phyloP scores from a whole-genome alignment of 2,113 vertebrate species.

The Anarhynchus alexandrinus region DNA sequence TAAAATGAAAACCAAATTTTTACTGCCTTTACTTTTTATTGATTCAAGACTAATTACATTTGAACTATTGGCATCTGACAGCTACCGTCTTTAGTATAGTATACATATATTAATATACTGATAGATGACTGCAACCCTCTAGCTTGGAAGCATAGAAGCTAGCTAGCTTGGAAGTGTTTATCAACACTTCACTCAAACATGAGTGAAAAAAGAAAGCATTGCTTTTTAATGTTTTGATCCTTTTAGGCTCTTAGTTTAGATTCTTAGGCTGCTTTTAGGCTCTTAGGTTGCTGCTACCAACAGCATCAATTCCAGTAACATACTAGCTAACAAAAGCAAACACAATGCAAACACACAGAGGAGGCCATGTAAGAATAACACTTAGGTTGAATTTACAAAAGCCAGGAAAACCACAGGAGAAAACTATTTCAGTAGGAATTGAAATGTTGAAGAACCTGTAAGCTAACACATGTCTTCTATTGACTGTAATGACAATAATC shows the following conservation, averaged over 20 bases:
- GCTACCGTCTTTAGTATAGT: background rate
- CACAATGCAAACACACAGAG: background rate
- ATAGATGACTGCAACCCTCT: background rate
- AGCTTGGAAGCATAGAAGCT: background rate
- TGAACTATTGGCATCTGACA: background rate
- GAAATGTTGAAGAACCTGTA: background rate
- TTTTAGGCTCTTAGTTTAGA: background rate
- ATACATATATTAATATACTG: background rate
- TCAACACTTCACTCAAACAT: background rate
- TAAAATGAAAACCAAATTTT: background rate
- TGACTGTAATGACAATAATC: background rate
- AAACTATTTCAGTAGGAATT: background rate
- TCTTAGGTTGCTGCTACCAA: background rate
- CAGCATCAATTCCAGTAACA: background rate
- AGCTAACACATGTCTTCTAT: background rate
- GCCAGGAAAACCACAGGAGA: background rate
- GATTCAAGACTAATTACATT: background rate
- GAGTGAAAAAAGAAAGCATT: background rate
- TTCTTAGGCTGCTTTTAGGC: background rate
- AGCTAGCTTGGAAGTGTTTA: background rate
- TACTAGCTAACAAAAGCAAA: background rate
- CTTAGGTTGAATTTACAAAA: background rate
- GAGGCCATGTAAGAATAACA: background rate
- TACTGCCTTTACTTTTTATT: background rate
- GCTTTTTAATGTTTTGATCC: background rate